phyloP scores from a whole-genome alignment of 2,113 vertebrate species.

The Bubalus kerabau region DNA sequence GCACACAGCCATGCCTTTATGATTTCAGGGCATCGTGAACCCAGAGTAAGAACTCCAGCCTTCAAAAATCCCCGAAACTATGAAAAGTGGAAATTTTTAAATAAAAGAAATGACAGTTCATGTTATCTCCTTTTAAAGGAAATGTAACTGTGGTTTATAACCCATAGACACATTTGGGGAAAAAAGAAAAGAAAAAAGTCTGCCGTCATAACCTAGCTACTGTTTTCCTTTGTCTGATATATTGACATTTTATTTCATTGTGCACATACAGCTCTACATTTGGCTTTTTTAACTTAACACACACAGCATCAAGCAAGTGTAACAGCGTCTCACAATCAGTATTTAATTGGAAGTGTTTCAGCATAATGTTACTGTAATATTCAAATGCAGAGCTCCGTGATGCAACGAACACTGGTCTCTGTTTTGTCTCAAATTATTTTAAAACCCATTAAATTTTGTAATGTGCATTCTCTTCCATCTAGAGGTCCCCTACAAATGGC shows the following conservation, averaged over 20 bases:
- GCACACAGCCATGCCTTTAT: neutral
- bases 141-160: neutral
- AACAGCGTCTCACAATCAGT: neutral
- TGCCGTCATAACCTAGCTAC: neutral
- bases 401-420: neutral
- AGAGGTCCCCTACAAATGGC: neutral
- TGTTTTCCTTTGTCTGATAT: neutral
- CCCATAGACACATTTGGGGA: neutral
- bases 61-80: neutral
- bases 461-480: neutral
- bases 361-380: neutral
- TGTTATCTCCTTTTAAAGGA: neutral
- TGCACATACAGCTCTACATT: neutral
- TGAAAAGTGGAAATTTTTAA: neutral
- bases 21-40: neutral
- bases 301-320: neutral
- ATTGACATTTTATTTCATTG: neutral
- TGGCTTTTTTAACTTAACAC: neutral
- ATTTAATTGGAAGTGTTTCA: conserved; percentile 4
- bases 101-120: neutral
- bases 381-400: neutral
- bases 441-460: neutral
- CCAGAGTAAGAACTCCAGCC: neutral
- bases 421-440: conserved; percentile 32
- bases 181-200: neutral